These are phyloP conservation scores for Parnassius apollo DNA, from an alignment of 2,888 invertebrate genomes.

Conservation along the genomic window DNA sequence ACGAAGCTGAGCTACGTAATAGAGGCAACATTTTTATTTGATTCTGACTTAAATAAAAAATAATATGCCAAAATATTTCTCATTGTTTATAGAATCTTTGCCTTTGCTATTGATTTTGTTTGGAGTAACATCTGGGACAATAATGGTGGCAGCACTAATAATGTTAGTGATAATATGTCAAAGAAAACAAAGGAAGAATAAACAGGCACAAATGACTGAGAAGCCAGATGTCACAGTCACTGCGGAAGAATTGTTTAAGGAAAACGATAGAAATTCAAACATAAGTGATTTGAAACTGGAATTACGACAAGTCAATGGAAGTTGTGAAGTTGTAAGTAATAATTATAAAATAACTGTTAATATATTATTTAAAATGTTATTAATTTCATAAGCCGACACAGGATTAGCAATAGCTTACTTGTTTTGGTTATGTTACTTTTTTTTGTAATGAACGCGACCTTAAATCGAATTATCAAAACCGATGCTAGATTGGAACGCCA, in stretches of 20 bases:
- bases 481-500: no score
- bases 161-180: slow-evolving; percentile 92
- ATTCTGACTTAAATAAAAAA: not conserved
- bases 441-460: no score
- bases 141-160: slow-evolving; percentile 90
- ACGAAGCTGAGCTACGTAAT: not conserved
- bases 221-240: slow-evolving; percentile 82
- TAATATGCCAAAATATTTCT: not conserved
- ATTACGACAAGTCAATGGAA: slow-evolving; percentile 90
- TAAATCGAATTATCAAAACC: no score
- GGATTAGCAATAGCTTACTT: no score
- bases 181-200: slow-evolving; percentile 82
- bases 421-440: no score
- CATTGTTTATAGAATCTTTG: slow-evolving; percentile 83
- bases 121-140: slow-evolving; percentile 92
- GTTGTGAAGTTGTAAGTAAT: slow-evolving; percentile 80
- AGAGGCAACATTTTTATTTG: no score
- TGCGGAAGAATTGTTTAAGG: slow-evolving; percentile 81
- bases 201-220: slow-evolving; percentile 69
- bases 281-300: slow-evolving; percentile 96
- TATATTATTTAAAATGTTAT: no score
- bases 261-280: slow-evolving; percentile 94
- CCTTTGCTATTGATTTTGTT: slow-evolving; percentile 91
- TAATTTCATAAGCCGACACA: no score
- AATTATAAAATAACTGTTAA: not conserved